A percentile compares a stretch with the other conserved stretches of the same genome.
phyloP scores from a whole-genome alignment of 2,113 vertebrate genomes.

The Xyliphius kryptos region DNA sequence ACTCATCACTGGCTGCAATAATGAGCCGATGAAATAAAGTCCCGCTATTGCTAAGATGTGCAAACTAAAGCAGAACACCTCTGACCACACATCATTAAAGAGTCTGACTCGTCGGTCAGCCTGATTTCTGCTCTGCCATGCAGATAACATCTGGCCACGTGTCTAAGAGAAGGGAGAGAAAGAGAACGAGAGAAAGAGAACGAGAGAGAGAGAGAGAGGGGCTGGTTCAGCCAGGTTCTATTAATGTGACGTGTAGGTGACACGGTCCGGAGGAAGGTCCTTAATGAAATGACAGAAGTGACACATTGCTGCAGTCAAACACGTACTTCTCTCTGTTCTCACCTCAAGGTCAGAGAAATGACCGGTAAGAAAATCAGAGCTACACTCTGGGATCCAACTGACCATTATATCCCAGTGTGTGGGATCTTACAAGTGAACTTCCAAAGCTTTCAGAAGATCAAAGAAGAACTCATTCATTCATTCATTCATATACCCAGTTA shows the following conservation, averaged over 20 bases:
- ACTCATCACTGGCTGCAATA: not conserved
- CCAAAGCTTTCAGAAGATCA: no score
- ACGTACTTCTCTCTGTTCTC: not conserved
- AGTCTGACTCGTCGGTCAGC: conserved; percentile 12
- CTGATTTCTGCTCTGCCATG: not conserved
- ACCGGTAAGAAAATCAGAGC: not conserved
- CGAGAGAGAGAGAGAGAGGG: no score
- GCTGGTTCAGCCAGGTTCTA: not conserved
- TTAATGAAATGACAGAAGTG: conserved; percentile 20
- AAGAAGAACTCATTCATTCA: no score
- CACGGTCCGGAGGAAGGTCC: not conserved
- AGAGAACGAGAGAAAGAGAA: no score
- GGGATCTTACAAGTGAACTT: no score
- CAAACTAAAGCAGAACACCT: not conserved
- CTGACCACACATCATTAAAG: conserved; percentile 7
- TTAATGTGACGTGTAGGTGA: conserved; percentile 4
- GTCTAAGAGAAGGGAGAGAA: no score
- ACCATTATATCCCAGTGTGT: not conserved
- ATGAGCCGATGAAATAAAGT: not conserved
- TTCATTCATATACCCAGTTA: no score
- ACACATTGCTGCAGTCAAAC: not conserved
- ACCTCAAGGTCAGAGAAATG: not conserved
- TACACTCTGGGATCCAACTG: not conserved
- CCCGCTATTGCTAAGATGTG: not conserved
- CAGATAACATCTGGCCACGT: conserved; percentile 13